Percentiles rank a stretch among this genome's conserved stretches.
These are phyloP conservation scores for Danionella cerebrum DNA, from an alignment of 2,113 vertebrate genomes.

Conservation along the genomic window DNA sequence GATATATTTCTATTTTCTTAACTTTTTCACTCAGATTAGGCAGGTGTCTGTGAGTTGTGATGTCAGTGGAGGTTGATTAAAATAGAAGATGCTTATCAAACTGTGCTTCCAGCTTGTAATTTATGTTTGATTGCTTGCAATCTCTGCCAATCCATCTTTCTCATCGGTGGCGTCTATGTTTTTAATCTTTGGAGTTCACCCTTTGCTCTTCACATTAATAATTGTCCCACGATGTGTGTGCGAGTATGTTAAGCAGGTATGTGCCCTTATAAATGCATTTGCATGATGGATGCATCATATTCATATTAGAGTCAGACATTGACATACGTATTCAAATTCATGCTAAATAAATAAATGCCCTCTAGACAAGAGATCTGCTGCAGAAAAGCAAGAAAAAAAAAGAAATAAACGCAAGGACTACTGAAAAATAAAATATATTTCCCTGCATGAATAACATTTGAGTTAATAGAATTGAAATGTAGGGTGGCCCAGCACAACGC, in stretches of 20 bases:
- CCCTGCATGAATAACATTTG: too few relatives aligned
- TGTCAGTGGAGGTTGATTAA: slow-evolving; percentile 45
- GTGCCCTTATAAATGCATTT: not conserved
- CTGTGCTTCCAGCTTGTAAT: slow-evolving; percentile 62
- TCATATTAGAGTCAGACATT: not conserved
- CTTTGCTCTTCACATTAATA: slow-evolving; percentile 67
- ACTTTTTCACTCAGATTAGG: not conserved
- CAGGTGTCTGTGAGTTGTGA: slow-evolving; percentile 32
- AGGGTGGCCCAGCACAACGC: too few relatives aligned
- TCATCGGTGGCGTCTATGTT: slow-evolving; percentile 56
- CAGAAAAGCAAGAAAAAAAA: not conserved
- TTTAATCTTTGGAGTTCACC: slow-evolving; percentile 64
- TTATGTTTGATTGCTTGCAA: slow-evolving; percentile 69
- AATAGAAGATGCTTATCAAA: slow-evolving; percentile 62
- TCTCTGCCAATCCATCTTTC: slow-evolving; percentile 64
- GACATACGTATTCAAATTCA: not conserved
- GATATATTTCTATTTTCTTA: not conserved
- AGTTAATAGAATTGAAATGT: too few relatives aligned
- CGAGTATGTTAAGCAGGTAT: not conserved
- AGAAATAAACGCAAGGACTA: too few relatives aligned
- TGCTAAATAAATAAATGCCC: not conserved
- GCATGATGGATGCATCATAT: not conserved
- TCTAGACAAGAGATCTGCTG: not conserved
- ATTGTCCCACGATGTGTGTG: slow-evolving; percentile 19
- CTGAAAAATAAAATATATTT: too few relatives aligned